Base-by-base conservation (phyloP, 2,797 vertebrate genomes). In the Echeneis naucrates region DNA sequence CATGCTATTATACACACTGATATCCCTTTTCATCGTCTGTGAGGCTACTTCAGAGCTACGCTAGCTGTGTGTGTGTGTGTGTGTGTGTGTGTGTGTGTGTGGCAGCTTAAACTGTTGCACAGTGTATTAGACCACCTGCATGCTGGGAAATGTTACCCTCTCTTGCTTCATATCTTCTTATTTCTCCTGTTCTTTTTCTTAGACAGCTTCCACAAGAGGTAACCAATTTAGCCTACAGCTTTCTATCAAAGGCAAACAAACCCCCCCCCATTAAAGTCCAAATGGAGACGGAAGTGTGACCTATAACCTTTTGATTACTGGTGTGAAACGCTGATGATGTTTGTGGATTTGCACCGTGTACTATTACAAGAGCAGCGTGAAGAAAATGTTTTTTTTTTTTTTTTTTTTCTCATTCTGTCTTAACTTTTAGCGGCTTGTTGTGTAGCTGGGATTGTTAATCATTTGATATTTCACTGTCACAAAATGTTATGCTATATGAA, bases 1-100 rank as follows among this genome's bases (percentile, higher is more conserved):
- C 19, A 38, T 59, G 77, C 77, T 66, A 70, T 84, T 77, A 81
- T 65, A 76, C 55, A 79, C 24, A 62, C 73, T 82, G 71, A 83
- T 85, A 84, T 77, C 78, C 71, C 50, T 78, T 86, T 83, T 81
- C 75, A 77, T 80, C 50, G 10, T 72, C 69, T 69, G 42, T 37
- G 73, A 81, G 77, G 70, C 52, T 74, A 48, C 62, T 81, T 72
- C 68, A 38, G 53, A 75, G 69, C 44, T 27, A 19, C 23, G 23
- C 40, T 44, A 27, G 27, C 66, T 68, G 2, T 57, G 51, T 69
- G 45, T 57, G 54, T n/a, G 24, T 50, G 53, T 48, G 9, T 44
- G 56, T 50, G 21, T 14, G 23, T 24, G 42, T 65, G 60, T 40
- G 19, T 42, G 53, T 27, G 45, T 74, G 38, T 66, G 61, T 11